Evolutionary conservation across 2,113 vertebrate genomes (phyloP), one percentile per base, ranked within the genome.

Genomic region (Trinectes maculatus): DNA sequence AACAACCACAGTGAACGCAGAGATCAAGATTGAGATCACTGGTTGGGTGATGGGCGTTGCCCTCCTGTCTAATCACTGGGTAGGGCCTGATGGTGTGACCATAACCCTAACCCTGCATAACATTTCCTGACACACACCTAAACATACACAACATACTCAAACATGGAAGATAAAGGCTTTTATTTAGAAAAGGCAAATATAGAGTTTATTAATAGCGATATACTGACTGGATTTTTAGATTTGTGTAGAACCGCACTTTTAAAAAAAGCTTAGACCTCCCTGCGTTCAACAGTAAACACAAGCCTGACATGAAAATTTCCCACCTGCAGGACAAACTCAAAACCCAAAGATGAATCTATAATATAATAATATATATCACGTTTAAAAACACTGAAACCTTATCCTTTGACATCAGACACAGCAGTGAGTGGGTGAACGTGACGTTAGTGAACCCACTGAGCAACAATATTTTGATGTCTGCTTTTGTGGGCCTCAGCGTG

Each of bases 61-160:
- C 74, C 46, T 4, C 59, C 56, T 58, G 36, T 62, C 39, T 82
- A 91, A 92, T 43, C 9, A 60, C 59, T 39, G 82, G 87, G 80
- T 83, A 73, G 84, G 71, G 39, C 39, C 43, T 31, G 62, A 49
- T 79, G 76, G 51, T 80, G 24, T n/a, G 53, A 47, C 59, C 48
- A 37, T 79, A 87, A 79, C 48, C 82, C 79, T 75, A 59, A 66
- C 71, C 62, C 69, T 68, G n/a, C 70, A 56, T 49, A 37, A 63
- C 54, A 61, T 28, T 65, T 69, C 67, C 48, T 13, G 59, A 37
- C 29, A 64, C 13, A 33, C 33, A 10, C 57, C 11, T 31, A 39
- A 21, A 26, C 37, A 37, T n/a, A n/a, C n/a, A n/a, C n/a, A n/a
- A n/a, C 9, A 33, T 13, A 31, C 3, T 19, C 48, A 15, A 21